These are phyloP conservation scores for Epizoanthus ramosus DNA, from an alignment of 92 coral and sea anemone species.

Conservation along the genomic window DNA sequence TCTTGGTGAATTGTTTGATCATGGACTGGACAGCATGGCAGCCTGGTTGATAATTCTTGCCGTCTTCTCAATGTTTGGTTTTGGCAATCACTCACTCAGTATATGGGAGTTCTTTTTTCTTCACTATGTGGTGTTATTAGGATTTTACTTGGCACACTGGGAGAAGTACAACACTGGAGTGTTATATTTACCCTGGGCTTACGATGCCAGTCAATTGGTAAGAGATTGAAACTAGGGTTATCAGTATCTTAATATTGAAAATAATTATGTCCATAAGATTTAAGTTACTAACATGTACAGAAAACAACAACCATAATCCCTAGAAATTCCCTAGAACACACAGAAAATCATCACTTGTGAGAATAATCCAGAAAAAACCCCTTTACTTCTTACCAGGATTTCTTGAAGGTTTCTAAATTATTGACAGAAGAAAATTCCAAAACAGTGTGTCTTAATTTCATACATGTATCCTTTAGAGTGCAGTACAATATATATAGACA, in stretches of 20 bases:
- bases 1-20: conserved; percentile 96
- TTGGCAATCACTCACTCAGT: conserved; percentile 63
- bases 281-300: neutral
- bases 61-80: conserved; percentile 84
- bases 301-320: too few species aligned
- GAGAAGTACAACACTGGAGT: conserved; percentile 97
- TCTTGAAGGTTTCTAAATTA: too few species aligned
- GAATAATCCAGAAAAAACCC: too few species aligned
- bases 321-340: too few species aligned
- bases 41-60: conserved; percentile 83
- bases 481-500: too few species aligned
- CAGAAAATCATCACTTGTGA: too few species aligned
- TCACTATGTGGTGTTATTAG: conserved; percentile 68
- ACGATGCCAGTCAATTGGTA: conserved; percentile 93
- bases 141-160: conserved; percentile 94
- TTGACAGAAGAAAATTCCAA: too few species aligned
- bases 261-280: too few species aligned
- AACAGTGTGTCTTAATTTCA: too few species aligned
- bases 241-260: too few species aligned
- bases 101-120: conserved; percentile 76
- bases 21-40: conserved; percentile 96
- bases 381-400: too few species aligned
- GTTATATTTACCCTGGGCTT: conserved; percentile 91
- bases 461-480: too few species aligned
- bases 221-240: conserved; percentile 2